Evolutionary conservation across 2,797 vertebrate species (phyloP), one percentile per base, ranked within the genome.

Genomic region (Dicrostonyx torquatus): DNA sequence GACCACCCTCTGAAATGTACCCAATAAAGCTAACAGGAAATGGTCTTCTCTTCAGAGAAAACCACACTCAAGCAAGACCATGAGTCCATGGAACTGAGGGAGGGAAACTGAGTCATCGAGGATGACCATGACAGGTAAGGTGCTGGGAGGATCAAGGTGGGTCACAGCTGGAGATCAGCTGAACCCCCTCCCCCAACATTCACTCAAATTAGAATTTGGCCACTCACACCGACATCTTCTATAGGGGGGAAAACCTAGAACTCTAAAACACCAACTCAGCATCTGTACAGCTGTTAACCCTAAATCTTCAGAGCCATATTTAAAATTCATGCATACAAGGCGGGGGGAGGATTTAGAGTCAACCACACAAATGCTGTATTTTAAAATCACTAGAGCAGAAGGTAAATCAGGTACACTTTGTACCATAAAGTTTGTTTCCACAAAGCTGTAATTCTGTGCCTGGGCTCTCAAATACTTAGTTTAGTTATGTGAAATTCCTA

Each of bases 401-500:
- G 73, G 64, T 94, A 95, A 96, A 97, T 92, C 93, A 95, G 37
- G 70, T 93, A 87, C 34, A 92, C 70, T 20, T 48, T 6, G 80
- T 73, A 70, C 70, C 80, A 84, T 97, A 95, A 95, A 95, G 89
- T 97, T 95, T 96, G 60, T 92, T 97, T 95, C 93, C 45, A 80
- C 96, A 88, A 86, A 94, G n/a, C 60, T 83, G 26, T 87, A 92
- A 96, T 75, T 97, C 64, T 95, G 64, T 85, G 83, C 24, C 48
- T 93, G 55, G 89, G 60, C 53, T 95, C 82, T 95, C 92, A 96
- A 96, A 97, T 90, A 94, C 48, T 94, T 94, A 96, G 94, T 93
- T 97, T 97, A 96, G 91, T 96, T 97, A 97, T 90, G 77, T 89
- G 93, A 95, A 96, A 96, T 94, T 96, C 86, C 85, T 97, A 94